Conservation (phyloP, 2,797 vertebrate species). For the Vultur gryphus region DNA sequence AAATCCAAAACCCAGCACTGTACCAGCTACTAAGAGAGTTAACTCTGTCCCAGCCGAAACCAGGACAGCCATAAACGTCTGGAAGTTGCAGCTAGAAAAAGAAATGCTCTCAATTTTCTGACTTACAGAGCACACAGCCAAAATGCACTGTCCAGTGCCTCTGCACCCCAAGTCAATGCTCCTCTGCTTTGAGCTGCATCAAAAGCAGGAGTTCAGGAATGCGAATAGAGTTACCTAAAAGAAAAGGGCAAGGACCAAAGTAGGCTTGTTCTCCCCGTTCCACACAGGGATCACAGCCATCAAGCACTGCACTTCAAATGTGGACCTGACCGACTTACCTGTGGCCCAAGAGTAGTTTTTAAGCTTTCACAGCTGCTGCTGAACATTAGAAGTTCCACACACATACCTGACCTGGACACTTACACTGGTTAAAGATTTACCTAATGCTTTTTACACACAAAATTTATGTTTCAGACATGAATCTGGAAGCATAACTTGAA, state of each 20-base stretch:
- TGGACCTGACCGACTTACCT: neutral
- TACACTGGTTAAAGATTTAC: neutral
- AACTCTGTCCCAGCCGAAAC: too few relatives aligned
- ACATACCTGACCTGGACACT: accelerated
- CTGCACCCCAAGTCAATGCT: neutral
- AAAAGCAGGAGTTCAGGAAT: neutral
- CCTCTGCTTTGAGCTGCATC: neutral
- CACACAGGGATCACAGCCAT: neutral
- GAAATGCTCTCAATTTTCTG: neutral
- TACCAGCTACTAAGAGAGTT: too few relatives aligned
- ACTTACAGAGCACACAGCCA: neutral
- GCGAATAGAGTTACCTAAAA: neutral
- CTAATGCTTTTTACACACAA: neutral
- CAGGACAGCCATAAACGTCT: neutral
- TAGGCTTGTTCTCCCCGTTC: neutral
- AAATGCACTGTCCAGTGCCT: neutral
- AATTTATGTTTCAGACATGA: neutral
- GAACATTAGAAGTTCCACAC: accelerated
- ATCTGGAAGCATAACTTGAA: neutral
- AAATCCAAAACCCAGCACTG: too few relatives aligned
- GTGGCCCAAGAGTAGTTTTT: neutral
- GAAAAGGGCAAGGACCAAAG: neutral
- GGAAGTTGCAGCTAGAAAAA: neutral
- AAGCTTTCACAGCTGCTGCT: neutral
- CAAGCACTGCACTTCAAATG: neutral